A percentile compares a stretch with the other conserved stretches of the same genome.
These are phyloP conservation scores for Notiomystis cincta DNA, from an alignment of 2,113 vertebrate species.

Conservation along the genomic window DNA sequence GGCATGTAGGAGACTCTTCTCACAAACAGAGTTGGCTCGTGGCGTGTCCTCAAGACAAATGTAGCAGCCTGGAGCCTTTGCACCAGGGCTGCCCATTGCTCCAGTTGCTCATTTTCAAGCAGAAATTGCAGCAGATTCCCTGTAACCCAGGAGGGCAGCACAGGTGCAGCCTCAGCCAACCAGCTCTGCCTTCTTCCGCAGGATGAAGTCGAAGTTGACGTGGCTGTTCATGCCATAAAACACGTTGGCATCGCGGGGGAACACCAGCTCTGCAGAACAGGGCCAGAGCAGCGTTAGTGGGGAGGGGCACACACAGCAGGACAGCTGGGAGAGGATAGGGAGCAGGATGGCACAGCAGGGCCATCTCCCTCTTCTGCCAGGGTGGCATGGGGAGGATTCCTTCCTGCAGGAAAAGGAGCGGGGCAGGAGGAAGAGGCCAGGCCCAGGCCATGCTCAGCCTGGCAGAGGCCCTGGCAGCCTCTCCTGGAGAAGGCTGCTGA, in stretches of 20 bases:
- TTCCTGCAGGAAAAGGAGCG: background rate
- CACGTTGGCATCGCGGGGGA: constrained; percentile 88
- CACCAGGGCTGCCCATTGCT: background rate
- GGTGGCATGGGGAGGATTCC: accelerated
- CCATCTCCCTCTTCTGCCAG: background rate
- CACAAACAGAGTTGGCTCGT: background rate
- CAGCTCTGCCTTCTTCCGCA: constrained; percentile 74
- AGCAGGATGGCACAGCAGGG: accelerated
- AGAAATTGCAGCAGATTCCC: background rate
- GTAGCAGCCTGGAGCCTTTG: background rate
- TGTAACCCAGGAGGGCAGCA: background rate
- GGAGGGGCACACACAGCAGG: background rate
- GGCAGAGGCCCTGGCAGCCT: background rate
- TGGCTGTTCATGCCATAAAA: constrained; percentile 96
- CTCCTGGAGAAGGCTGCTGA: background rate
- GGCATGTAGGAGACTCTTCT: constrained; percentile 38
- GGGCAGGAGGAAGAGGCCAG: background rate
- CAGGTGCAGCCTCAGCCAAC: background rate
- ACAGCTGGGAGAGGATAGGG: background rate
- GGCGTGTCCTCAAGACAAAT: background rate
- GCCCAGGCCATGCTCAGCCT: background rate
- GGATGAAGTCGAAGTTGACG: constrained; percentile 88
- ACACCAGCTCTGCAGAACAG: constrained; percentile 81
- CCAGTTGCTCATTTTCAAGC: background rate
- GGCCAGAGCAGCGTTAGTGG: background rate